Evolutionary conservation across 2,113 vertebrate genomes (phyloP).

Genomic region (Anguilla rostrata): DNA sequence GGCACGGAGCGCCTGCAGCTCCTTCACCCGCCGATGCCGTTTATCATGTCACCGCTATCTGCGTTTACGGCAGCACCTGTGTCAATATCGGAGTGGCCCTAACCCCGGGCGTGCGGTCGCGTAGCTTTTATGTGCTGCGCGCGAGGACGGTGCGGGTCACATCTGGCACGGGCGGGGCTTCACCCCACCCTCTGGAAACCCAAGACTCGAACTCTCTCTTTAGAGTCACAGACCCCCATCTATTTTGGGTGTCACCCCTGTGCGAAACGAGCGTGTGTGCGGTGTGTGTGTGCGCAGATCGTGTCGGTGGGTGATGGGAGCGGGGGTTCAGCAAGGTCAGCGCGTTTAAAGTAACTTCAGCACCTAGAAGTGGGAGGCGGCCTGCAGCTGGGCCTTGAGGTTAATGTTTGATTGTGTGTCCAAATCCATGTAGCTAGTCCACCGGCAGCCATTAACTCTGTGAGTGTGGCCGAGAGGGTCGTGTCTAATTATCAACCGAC

Average conservation of each 20-base stretch:
- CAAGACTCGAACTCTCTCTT: neutral
- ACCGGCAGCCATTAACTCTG: neutral
- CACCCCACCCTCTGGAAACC: neutral
- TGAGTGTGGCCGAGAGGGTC: neutral
- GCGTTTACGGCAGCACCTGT: neutral
- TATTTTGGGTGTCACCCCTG: neutral
- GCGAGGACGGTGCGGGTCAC: neutral
- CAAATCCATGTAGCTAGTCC: neutral
- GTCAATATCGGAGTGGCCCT: neutral
- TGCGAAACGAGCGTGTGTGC: neutral
- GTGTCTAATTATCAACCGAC: neutral
- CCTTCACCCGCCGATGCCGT: neutral
- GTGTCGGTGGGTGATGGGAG: neutral
- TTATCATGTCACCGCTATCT: neutral
- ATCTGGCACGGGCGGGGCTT: neutral
- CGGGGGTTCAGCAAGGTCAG: neutral
- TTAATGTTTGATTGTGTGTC: conserved; percentile 7
- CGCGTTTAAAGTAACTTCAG: neutral
- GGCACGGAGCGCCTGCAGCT: neutral
- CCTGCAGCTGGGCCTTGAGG: neutral
- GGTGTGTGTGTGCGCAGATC: neutral
- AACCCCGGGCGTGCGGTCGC: neutral
- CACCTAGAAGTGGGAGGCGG: neutral
- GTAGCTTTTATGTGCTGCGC: neutral
- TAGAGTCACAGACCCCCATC: conserved; percentile 1